Base-by-base conservation (phyloP, 2,113 vertebrate species). In the Equus przewalskii region DNA sequence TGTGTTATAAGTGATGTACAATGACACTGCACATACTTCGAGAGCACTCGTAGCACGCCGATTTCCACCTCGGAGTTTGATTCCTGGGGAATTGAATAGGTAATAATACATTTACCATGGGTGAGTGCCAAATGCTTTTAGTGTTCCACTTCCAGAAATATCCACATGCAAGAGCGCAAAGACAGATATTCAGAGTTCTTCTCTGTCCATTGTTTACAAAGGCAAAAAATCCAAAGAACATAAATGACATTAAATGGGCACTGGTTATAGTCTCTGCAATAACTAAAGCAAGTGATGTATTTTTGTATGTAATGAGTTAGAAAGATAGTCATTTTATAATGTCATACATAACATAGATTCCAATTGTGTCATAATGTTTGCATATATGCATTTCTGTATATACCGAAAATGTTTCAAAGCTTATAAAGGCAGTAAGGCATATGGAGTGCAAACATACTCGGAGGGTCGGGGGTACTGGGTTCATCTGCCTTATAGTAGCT, bases 51-150 rank as follows among this genome's bases (percentile, higher is more conserved):
- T 54, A 65, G 10, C 2, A 26, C 65, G 33, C 4, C 21, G 64
- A 69, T 67, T 79, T 95, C 13, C 22, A 64, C 44, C 8, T 82
- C 24, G 44, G 22, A 69, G 18, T 89, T 94, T 80, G 18, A 84
- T 60, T 89, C 44, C 30, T 89, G 12, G 18, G 28, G 18, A 76
- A 75, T 51, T 69, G 18, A 94, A 30, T 2, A 41, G 36, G 36
- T 28, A 84, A 11, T 41, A 49, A 79, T 64, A 12, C 8, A 69
- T 46, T 91, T 26, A 60, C 21, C 21, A 75, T 49, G 11, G 91
- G 13, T 58, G 28, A 85, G 24, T 69, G 2, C 7, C 56, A 88
- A 83, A 44, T 51, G 30, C 13, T 73, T 36, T 72, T 49, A 54
- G 51, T 13, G 49, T 49, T 78, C n/a, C 78, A 64, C 7, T 84